phyloP scores from a whole-genome alignment of 2,113 vertebrate species.

The Edolisoma coerulescens region DNA sequence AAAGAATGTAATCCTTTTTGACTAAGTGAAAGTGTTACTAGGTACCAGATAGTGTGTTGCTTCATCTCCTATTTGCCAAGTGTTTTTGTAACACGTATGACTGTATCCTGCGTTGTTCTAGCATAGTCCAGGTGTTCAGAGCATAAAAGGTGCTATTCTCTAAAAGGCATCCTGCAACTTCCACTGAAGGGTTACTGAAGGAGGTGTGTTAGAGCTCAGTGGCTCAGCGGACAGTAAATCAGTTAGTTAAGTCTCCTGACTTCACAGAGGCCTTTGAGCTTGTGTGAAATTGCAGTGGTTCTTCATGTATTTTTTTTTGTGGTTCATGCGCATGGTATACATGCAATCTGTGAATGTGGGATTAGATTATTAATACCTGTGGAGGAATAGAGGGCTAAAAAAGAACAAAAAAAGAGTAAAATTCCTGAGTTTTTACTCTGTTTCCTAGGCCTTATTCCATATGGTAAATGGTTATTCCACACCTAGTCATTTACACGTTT shows the following conservation, averaged over 20 bases:
- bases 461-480: neutral
- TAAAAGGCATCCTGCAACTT: neutral
- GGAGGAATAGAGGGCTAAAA: neutral
- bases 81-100: neutral
- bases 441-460: neutral
- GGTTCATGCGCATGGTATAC: neutral
- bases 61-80: neutral
- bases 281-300: neutral
- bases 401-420: neutral
- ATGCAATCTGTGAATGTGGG: neutral
- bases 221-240: slow-evolving; percentile 10
- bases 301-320: neutral
- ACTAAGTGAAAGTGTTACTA: neutral
- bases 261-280: neutral
- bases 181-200: neutral
- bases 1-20: neutral
- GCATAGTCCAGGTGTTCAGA: neutral
- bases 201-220: neutral
- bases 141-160: neutral
- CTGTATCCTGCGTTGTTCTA: neutral
- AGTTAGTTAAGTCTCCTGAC: neutral
- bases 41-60: neutral
- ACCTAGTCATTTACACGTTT: neutral
- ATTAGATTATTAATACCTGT: neutral
- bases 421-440: neutral